A percentile compares a stretch with the other conserved stretches of the same genome.
Conservation (phyloP, 2,888 invertebrate genomes). For the Polymixis flavicincta region DNA sequence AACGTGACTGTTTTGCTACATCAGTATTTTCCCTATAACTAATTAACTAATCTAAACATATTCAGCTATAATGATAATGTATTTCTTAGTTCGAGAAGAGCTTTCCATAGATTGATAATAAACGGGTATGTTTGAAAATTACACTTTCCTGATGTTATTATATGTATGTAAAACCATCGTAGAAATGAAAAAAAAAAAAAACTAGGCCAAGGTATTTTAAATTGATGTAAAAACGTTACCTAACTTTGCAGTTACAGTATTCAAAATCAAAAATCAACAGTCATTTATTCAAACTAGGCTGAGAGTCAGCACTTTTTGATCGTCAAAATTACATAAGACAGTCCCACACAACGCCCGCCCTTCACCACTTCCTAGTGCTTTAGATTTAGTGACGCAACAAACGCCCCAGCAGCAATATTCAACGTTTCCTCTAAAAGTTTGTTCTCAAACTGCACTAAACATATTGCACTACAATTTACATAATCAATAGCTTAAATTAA, state of each 20-base stretch:
- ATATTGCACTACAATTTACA: no score
- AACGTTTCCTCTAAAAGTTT: not conserved
- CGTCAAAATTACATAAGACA: no score
- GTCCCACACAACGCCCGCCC: no score
- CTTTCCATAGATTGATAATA: not conserved
- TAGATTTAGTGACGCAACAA: no score
- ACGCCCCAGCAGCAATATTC: no score
- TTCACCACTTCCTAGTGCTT: no score
- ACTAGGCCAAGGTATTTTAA: not conserved
- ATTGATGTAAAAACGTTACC: not conserved
- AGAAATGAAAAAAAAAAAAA: not conserved
- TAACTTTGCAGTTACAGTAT: not conserved
- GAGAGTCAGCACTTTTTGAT: no score
- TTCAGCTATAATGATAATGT: conserved; percentile 19
- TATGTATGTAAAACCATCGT: not conserved
- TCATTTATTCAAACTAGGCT: no score
- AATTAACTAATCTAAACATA: conserved; percentile 34
- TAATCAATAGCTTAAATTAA: no score
- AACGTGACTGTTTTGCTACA: conserved; percentile 22
- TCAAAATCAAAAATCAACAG: no score
- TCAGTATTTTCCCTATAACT: conserved; percentile 15
- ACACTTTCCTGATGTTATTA: no score
- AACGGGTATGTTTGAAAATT: not conserved
- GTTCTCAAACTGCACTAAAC: not conserved
- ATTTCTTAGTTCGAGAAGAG: not conserved